Evolutionary conservation across 1,140 invertebrate genomes (phyloP).

Genomic region (Capitella teleta): DNA sequence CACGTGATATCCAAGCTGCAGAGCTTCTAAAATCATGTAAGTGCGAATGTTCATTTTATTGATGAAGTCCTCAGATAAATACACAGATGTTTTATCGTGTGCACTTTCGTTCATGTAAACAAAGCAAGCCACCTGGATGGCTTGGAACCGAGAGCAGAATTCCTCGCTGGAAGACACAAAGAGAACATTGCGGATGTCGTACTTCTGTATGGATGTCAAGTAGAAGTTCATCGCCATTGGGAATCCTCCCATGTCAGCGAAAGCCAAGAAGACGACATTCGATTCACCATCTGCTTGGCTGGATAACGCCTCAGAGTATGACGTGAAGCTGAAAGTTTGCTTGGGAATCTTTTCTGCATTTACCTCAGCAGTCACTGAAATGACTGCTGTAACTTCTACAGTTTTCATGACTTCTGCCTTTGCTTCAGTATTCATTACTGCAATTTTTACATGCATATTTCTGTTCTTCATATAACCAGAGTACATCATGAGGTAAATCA

Average conservation of each 20-base stretch:
- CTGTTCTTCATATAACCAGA: no score
- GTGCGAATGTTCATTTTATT: constrained; percentile 12
- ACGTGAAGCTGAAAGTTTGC: no score
- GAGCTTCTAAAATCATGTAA: constrained; percentile 9
- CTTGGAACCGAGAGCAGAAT: background rate
- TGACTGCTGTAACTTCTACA: no score
- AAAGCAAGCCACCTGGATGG: background rate
- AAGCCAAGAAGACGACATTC: constrained; percentile 2
- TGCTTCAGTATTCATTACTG: no score
- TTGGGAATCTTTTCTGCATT: no score
- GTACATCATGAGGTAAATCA: no score
- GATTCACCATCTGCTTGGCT: no score
- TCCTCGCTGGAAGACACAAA: background rate
- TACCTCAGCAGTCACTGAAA: no score
- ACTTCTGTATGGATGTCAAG: background rate
- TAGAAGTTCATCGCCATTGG: constrained; percentile 12
- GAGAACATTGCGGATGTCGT: constrained; percentile 2
- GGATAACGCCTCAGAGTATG: no score
- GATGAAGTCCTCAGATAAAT: background rate
- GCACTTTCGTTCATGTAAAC: constrained; percentile 3
- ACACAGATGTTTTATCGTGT: background rate
- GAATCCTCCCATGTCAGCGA: no score
- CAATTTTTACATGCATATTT: no score
- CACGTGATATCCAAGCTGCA: constrained; percentile 3
- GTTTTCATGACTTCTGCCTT: no score